Base-by-base conservation (phyloP, 2,888 invertebrate species). In the Ditula angustiorana region DNA sequence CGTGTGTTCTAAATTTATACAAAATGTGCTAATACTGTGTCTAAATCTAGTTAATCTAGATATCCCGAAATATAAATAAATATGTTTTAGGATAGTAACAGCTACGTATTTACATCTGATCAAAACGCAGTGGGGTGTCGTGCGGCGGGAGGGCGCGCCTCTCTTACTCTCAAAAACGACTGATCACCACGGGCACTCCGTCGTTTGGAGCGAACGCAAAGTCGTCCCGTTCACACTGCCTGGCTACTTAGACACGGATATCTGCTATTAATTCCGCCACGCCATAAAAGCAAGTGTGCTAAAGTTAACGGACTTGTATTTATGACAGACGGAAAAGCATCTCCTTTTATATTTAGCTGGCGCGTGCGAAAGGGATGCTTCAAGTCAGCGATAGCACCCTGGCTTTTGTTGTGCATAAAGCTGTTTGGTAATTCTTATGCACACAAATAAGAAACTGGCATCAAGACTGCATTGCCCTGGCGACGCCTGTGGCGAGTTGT, bases 401-500 rank as follows among this genome's bases (percentile, higher is more conserved):
- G n/a, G n/a, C n/a, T n/a, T n/a, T n/a, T n/a, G n/a, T n/a, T n/a
- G n/a, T n/a, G n/a, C n/a, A n/a, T n/a, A n/a, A n/a, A n/a, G n/a
- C n/a, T n/a, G n/a, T n/a, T n/a, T n/a, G n/a, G n/a, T n/a, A n/a
- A n/a, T n/a, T n/a, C n/a, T n/a, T n/a, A n/a, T n/a, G n/a, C n/a
- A n/a, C n/a, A n/a, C n/a, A n/a, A n/a, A n/a, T n/a, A n/a, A n/a
- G n/a, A n/a, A n/a, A n/a, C n/a, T n/a, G n/a, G n/a, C n/a, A 37
- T 62, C 61, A 19, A 10, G 19, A n/a, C 2, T n/a, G 1, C 13
- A 10, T 13, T 13, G 10, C 1, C 8, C 7, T 8, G 19, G 41
- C 35, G 35, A 37, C 5, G 13, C 55, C 64, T 66, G 69, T 71
- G 78, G 30, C 16, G 21, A 11, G 52, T 41, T 35, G 13, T 52